A percentile compares a stretch with the other conserved stretches of the same genome.
phyloP scores from a whole-genome alignment of 2,113 vertebrate genomes.

The Peucedramus taeniatus region DNA sequence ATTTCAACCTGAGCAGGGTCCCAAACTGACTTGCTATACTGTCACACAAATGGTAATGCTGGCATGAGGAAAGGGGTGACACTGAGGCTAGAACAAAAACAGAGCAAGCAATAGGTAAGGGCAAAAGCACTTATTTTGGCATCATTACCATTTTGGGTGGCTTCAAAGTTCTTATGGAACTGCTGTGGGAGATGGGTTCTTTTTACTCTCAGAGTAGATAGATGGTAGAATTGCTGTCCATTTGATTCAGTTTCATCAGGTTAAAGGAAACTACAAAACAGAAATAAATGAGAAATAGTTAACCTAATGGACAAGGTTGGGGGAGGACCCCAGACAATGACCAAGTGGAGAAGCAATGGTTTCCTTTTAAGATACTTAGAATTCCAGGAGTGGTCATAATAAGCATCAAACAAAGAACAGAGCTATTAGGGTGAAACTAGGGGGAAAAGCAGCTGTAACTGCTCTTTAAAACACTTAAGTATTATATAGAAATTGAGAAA shows the following conservation, averaged over 20 bases:
- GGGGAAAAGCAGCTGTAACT: neutral
- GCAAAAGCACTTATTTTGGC: neutral
- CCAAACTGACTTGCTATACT: neutral
- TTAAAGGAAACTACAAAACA: neutral
- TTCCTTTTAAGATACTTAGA: neutral
- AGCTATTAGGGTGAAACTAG: neutral
- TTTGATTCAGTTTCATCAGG: neutral
- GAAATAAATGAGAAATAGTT: neutral
- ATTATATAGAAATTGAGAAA: neutral
- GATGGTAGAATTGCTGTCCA: neutral
- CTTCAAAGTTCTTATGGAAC: neutral
- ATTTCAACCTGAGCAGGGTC: neutral
- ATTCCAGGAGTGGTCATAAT: neutral
- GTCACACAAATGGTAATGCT: neutral
- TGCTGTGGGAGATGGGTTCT: neutral
- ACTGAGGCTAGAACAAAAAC: neutral
- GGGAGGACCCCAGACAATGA: neutral
- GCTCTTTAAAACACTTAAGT: neutral
- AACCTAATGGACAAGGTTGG: neutral
- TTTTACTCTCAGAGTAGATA: neutral
- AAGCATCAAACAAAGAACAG: neutral
- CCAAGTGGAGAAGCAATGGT: neutral
- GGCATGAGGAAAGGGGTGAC: neutral
- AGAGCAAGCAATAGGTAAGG: neutral
- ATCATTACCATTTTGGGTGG: neutral